Evolutionary conservation across 2,888 invertebrate genomes (phyloP).

Genomic region (Caenorhabditis sp.): DNA sequence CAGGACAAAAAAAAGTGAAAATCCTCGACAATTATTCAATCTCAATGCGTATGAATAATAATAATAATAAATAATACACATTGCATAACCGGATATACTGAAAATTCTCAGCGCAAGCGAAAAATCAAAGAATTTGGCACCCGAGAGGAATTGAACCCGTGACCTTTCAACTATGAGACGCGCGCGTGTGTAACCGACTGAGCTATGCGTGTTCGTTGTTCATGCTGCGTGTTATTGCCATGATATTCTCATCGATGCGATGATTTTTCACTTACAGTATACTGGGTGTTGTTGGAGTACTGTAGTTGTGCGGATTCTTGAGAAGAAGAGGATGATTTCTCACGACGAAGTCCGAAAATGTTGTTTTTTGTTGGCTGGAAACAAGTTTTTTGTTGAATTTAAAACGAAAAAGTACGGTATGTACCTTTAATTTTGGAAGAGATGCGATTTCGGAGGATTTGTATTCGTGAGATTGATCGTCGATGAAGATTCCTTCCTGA

Average conservation of each 20-base stretch:
- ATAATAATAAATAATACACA: background rate
- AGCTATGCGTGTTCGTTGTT: too few species aligned
- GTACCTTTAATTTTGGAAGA: slow-evolving; percentile 25
- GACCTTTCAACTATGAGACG: too few species aligned
- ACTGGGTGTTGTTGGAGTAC: background rate
- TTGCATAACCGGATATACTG: background rate
- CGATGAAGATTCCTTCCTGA: slow-evolving; percentile 55
- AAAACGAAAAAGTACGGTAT: too few species aligned
- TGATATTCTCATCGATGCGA: too few species aligned
- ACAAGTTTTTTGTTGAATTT: too few species aligned
- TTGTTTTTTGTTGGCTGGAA: slow-evolving; percentile 37
- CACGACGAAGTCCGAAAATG: slow-evolving; percentile 47
- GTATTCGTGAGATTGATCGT: slow-evolving; percentile 11
- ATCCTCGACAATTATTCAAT: slow-evolving; percentile 1
- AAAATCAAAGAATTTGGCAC: background rate
- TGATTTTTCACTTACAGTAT: background rate
- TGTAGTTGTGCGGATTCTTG: background rate
- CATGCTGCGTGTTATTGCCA: too few species aligned
- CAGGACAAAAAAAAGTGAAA: slow-evolving; percentile 5
- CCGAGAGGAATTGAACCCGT: too few species aligned
- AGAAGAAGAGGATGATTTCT: background rate
- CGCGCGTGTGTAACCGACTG: too few species aligned
- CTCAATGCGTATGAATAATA: background rate
- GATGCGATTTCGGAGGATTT: slow-evolving; percentile 8
- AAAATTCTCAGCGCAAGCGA: background rate